Base-by-base conservation (phyloP, 2,888 invertebrate species). In the Dinocampus coccinellae region DNA sequence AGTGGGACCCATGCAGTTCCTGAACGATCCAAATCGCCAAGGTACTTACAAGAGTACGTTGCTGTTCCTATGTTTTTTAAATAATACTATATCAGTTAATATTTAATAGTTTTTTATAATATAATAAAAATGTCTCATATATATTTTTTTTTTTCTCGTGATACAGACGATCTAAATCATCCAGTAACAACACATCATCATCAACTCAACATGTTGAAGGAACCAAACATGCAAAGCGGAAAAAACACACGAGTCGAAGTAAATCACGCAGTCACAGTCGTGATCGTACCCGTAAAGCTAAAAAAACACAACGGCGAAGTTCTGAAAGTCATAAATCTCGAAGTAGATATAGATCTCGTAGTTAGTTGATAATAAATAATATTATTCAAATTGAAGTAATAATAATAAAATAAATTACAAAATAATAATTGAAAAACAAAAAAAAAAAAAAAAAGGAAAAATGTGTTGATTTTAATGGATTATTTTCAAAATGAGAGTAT, bases 251-350 rank as follows among this genome's bases (percentile, higher is more conserved):
- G 13, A 88, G 88, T 76, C 81, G 88, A 74, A 88, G 88, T 71
- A 81, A 88, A 77, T 88, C 89, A 3, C 83, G 88, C 29, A 88
- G 88, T 55, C 85, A 83, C 61, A 88, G 87, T 67, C 87, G 85
- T 58, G 87, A 89, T 71, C 85, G 86, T 29, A 81, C 85, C 10
- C 83, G 84, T 7, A 87, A 87, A 75, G 74, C 82, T n/a, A 87
- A 87, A 70, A 87, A 87, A 69, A 80, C 84, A 0, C 84, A 83
- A 42, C 81, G 86, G 10, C 81, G 83, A 22, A 76, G 86, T 68
- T 87, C 87, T 0, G 83, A 84, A 42, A 87, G 87, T 70, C 87
- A 87, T 73, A 87, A 87, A 73, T 83, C 85, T 2, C 80, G 85
- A 6, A 84, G 80, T 61, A 83, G 86, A 34, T 86, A 87, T 69